Conservation (phyloP, 2,113 vertebrate species). For the Zosterops borbonicus region DNA sequence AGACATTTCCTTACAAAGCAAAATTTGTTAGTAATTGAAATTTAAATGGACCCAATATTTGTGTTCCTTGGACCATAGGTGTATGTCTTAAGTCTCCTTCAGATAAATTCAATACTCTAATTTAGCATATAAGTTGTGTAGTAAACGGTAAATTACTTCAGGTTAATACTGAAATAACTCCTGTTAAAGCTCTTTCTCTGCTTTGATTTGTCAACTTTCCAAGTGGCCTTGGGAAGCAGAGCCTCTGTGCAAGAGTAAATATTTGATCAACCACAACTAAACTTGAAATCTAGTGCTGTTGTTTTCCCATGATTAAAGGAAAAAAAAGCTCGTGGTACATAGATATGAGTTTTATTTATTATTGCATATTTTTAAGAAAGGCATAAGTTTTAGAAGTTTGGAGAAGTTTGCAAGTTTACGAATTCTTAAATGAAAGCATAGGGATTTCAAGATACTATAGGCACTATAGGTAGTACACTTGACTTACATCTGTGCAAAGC, state of each 20-base stretch:
- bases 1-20: not conserved
- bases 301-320: not conserved
- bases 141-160: not conserved
- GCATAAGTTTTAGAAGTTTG: not conserved
- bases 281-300: not conserved
- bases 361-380: not conserved
- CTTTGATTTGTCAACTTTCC: not conserved
- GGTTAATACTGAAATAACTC: not conserved
- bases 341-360: not conserved
- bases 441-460: not conserved
- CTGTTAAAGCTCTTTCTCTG: not conserved
- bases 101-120: not conserved
- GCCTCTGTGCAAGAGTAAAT: not conserved
- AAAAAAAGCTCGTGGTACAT: not conserved
- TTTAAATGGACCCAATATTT: not conserved
- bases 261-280: not conserved
- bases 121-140: not conserved
- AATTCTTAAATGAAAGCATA: not conserved
- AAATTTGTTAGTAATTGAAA: not conserved
- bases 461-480: not conserved
- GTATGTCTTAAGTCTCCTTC: not conserved
- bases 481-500: not conserved
- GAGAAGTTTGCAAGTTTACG: not conserved
- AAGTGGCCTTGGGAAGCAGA: not conserved
- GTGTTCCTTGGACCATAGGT: not conserved